Base-by-base conservation (phyloP, 2,113 vertebrate genomes). In the Tretioscincus oriximinensis region DNA sequence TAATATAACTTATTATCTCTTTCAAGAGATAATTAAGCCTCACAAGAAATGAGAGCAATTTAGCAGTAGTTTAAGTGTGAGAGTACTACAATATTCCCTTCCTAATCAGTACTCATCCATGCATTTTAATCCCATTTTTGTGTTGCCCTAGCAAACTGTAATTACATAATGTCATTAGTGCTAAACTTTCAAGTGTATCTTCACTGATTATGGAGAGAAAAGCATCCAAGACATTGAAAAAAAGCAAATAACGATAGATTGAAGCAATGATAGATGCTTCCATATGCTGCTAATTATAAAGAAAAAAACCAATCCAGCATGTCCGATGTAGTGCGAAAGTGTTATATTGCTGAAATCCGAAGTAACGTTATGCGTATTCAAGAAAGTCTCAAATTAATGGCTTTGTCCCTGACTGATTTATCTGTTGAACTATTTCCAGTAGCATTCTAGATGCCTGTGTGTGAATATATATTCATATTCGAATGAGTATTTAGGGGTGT, bases 1-100 rank as follows among this genome's bases (percentile, higher is more conserved):
- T 28, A 80, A 74, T 80, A 68, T 26, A 16, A 81, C 77, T 88
- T 77, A 79, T 86, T 85, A 78, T 54, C 85, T 45, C 76, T 85
- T 66, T 81, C 29, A 86, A 66, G 64, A 85, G 7, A 65, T 75
- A 75, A 77, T 41, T 85, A 90, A 67, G 73, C 1, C 12, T 76
- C n/a, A 9, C 60, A 80, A 85, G 66, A 14, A 9, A 83, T 80
- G 29, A 21, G 16, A 88, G 49, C 10, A 89, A 90, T 84, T 78
- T 85, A 84, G n/a, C 1, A 60, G 41, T 65, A 83, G 26, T 24
- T 82, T 21, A 66, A 10, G 67, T 77, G 78, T 74, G 81, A 20
- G 54, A 83, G 65, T 81, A 18, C 4, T 26, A 71, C 51, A 28
- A 84, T 70, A 77, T 86, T 83, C 71, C 47, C 51, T 78, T 76